Conservation (phyloP, 2,888 invertebrate genomes). For the Stenodema calcarata region DNA sequence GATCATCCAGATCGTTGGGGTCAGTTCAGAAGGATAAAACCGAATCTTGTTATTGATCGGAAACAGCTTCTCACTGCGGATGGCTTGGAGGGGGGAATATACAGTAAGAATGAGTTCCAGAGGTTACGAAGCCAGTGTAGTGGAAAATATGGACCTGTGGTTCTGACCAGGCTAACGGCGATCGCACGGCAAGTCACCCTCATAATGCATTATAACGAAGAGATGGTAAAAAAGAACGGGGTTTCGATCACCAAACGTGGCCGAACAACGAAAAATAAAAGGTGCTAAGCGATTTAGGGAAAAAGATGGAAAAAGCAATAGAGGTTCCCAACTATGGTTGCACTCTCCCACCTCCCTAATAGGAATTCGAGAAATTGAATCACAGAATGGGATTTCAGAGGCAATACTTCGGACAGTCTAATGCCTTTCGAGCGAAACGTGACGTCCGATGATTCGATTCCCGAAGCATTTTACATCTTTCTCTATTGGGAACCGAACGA, state of each 20-base stretch:
- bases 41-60: too few relatives aligned
- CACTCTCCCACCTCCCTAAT: slow-evolving; percentile 1
- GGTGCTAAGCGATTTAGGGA: slow-evolving; percentile 4
- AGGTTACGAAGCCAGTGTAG: not conserved
- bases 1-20: not conserved
- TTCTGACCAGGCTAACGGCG: not conserved
- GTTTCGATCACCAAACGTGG: slow-evolving; percentile 16
- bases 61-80: not conserved
- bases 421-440: not conserved
- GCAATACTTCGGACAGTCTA: not conserved
- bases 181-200: slow-evolving; percentile 2
- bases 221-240: slow-evolving; percentile 11
- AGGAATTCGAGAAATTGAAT: slow-evolving; percentile 7
- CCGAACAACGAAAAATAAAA: not conserved
- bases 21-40: too few relatives aligned
- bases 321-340: not conserved
- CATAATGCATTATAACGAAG: slow-evolving; percentile 23
- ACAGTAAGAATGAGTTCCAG: not conserved
- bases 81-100: not conserved
- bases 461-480: slow-evolving; percentile 10
- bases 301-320: not conserved
- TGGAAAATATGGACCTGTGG: not conserved
- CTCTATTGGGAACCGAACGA: not conserved
- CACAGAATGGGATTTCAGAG: not conserved
- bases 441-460: not conserved